A percentile compares a stretch with the other conserved stretches of the same genome.
phyloP scores from a whole-genome alignment of 2,888 invertebrate species.

The Chalcosyrphus nemorum region DNA sequence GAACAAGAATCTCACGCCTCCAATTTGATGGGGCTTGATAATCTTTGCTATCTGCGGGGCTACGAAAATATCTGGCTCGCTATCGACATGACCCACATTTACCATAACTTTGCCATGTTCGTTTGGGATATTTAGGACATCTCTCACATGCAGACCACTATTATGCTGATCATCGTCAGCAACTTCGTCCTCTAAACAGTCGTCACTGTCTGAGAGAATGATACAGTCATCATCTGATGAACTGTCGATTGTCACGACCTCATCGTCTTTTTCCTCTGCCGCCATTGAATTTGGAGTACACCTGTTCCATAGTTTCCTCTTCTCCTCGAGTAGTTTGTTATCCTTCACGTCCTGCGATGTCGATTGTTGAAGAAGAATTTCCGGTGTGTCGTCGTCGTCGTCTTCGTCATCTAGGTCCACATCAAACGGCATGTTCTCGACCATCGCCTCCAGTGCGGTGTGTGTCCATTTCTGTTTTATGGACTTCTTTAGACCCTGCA shows the following conservation, averaged over 20 bases:
- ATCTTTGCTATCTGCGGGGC: conserved; percentile 94
- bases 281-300: conserved; percentile 37
- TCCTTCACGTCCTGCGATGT: too few species aligned
- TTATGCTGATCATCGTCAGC: conserved; percentile 93
- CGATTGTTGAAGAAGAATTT: not conserved
- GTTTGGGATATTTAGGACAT: conserved; percentile 94
- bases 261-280: conserved; percentile 75
- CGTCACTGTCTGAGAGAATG: conserved; percentile 91
- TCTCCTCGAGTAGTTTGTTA: conserved; percentile 24
- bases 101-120: conserved; percentile 95
- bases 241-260: conserved; percentile 89
- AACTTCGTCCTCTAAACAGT: conserved; percentile 88
- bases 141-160: conserved; percentile 96
- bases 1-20: conserved; percentile 96
- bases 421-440: conserved; percentile 71
- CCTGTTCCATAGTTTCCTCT: conserved; percentile 26
- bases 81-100: conserved; percentile 95
- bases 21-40: conserved; percentile 98
- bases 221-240: conserved; percentile 92
- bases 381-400: conserved; percentile 74
- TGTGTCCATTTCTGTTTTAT: conserved; percentile 92
- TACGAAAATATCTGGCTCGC: conserved; percentile 94
- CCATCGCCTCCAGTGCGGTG: conserved; percentile 84
- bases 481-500: conserved; percentile 92
- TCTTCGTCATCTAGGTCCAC: conserved; percentile 74